Evolutionary conservation across 1,140 invertebrate genomes (phyloP).

Genomic region (Brachionus rotundiformis): DNA sequence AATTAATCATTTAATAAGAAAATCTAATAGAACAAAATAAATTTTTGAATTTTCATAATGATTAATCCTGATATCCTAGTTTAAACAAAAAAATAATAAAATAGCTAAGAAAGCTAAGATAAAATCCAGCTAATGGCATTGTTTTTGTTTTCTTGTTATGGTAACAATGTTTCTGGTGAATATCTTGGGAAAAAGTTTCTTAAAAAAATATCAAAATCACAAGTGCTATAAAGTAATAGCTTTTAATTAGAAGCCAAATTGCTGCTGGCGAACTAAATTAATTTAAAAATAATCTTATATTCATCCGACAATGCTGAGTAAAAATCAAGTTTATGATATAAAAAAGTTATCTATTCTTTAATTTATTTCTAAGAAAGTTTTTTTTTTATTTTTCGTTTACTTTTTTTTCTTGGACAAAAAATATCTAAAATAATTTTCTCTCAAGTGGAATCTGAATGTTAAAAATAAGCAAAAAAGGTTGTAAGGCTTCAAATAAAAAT

Average conservation of each 20-base stretch:
- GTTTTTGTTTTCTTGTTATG: neutral
- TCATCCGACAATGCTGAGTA: neutral
- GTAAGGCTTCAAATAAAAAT: neutral
- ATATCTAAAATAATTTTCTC: neutral
- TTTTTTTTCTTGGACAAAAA: neutral
- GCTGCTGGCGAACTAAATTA: neutral
- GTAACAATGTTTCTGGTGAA: neutral
- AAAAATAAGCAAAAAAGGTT: neutral
- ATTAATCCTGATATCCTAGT: neutral
- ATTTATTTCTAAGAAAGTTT: too few relatives aligned
- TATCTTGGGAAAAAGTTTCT: neutral
- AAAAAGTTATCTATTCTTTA: neutral
- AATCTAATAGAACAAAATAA: too few relatives aligned
- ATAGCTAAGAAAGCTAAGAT: neutral
- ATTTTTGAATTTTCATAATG: neutral
- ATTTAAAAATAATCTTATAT: neutral
- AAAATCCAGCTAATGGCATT: neutral
- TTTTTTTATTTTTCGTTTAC: neutral
- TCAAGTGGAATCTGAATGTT: slow-evolving; percentile 1
- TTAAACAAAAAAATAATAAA: neutral
- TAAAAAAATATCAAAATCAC: neutral
- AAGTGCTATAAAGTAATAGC: neutral
- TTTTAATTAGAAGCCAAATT: neutral
- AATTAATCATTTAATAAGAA: neutral
- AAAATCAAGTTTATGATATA: too few relatives aligned